These are phyloP conservation scores for Myrmecophaga tridactyla DNA, from an alignment of 2,113 vertebrate genomes.

Conservation along the genomic window DNA sequence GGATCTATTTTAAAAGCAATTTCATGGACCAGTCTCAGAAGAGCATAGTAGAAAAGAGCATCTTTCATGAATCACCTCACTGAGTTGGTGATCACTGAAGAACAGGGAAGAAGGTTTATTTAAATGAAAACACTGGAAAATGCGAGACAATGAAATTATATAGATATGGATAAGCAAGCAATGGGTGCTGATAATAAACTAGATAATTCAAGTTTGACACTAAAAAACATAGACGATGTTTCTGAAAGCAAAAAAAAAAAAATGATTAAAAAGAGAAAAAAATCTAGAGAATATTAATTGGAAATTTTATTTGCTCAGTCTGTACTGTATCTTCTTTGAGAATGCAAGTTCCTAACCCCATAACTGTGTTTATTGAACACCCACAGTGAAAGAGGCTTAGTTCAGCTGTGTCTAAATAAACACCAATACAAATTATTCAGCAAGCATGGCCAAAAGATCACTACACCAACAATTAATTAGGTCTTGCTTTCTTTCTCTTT, in stretches of 20 bases:
- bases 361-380: neutral
- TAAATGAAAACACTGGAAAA: slow-evolving; percentile 49
- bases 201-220: neutral
- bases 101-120: neutral
- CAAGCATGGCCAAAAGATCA: neutral
- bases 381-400: neutral
- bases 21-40: neutral
- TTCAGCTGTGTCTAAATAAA: neutral
- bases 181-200: neutral
- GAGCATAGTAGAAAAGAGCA: neutral
- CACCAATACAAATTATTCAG: neutral
- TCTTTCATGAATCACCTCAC: neutral
- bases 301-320: neutral
- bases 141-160: neutral
- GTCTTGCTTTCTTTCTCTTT: neutral
- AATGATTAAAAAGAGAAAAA: neutral
- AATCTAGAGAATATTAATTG: slow-evolving; percentile 17
- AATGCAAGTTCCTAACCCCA: neutral
- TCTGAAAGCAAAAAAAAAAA: neutral
- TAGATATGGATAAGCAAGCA: neutral
- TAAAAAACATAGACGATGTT: neutral
- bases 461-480: neutral
- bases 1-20: slow-evolving; percentile 25
- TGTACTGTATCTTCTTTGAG: neutral
- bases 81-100: neutral